Percentiles rank a stretch among this genome's conserved stretches.
Evolutionary conservation across 2,113 vertebrate genomes (phyloP).

Genomic region (Illadopsis cleaveri): DNA sequence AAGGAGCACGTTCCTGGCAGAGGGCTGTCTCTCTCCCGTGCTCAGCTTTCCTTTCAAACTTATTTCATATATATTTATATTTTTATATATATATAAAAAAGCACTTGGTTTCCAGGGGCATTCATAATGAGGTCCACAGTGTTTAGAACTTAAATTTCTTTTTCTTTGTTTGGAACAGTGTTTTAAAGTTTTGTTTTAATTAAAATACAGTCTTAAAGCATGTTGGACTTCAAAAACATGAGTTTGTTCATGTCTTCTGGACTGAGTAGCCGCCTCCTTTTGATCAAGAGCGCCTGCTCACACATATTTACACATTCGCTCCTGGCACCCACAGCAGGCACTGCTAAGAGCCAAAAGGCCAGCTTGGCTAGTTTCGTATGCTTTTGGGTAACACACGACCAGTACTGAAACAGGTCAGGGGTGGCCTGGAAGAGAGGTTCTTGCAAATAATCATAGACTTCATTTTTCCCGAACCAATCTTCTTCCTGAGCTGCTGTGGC

Average conservation of each 20-base stretch:
- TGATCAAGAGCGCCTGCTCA: conserved; percentile 93
- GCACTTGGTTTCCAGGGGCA: conserved; percentile 81
- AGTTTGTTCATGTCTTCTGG: conserved; percentile 99
- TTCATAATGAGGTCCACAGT: conserved; percentile 85
- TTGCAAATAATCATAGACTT: conserved; percentile 85
- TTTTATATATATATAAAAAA: conserved; percentile 75
- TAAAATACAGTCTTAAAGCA: conserved; percentile 84
- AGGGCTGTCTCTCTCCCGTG: conserved; percentile 57
- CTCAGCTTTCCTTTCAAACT: conserved; percentile 72
- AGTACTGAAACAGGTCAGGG: conserved; percentile 96
- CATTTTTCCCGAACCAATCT: conserved; percentile 86
- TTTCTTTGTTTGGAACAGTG: conserved; percentile 82
- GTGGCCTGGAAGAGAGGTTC: conserved; percentile 84
- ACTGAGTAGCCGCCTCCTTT: conserved; percentile 90
- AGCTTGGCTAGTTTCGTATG: conserved; percentile 92
- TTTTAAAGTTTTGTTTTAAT: conserved; percentile 73
- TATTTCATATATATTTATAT: conserved; percentile 66
- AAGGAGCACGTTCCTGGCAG: conserved; percentile 65
- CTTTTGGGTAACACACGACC: conserved; percentile 93
- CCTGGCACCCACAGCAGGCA: conserved; percentile 92
- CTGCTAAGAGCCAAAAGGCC: conserved; percentile 95
- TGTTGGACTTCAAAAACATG: conserved; percentile 98
- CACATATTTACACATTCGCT: conserved; percentile 92
- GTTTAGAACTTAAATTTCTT: conserved; percentile 83
- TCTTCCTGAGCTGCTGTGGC: conserved; percentile 75